Base-by-base conservation (phyloP, 2,888 invertebrate species). In the Prosopocoilus inquinatus region DNA sequence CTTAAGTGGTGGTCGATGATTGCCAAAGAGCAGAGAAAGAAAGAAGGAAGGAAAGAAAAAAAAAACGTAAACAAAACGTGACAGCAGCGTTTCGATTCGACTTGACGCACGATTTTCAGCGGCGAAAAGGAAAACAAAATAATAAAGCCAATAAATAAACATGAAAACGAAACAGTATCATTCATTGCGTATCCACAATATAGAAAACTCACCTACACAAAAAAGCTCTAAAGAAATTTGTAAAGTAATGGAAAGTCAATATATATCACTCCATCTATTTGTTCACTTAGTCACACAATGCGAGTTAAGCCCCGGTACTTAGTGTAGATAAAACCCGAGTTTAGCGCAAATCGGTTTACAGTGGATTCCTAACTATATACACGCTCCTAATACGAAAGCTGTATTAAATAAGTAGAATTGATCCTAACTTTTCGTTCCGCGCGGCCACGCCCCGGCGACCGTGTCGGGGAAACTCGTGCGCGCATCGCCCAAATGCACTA, bases 371-470 rank as follows among this genome's bases (percentile, higher is more conserved):
- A 77, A 77, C 77, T 77, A 77, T 77, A 77, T 76, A 77, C 77
- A 77, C 77, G 77, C 75, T 74, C 72, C 76, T 77, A 77, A 77
- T 77, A 77, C 76, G 75, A 76, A 76, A 75, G 77, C 77, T 76
- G 76, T 77, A 77, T 77, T 77, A 77, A 77, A 77, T 77, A 77
- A 77, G 77, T 77, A 75, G 77, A 77, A 77, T 77, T 77, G 77
- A 77, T 77, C 76, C 77, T 76, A 76, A 77, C 76, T 77, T 77
- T 77, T 77, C 75, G 76, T 76, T 75, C 76, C 44, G 55, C 59
- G 58, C 58, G 74, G 74, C 75, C 75, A 72, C 71, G 72, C 73
- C 73, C 69, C 68, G 60, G 62, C 48, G 60, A 60, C 57, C 58
- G 60, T 62, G 55, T 64, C 64, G 64, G 64, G 60, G 59, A 62